Evolutionary conservation across 2,113 vertebrate species (phyloP).

Genomic region (Myiopsitta monachus): DNA sequence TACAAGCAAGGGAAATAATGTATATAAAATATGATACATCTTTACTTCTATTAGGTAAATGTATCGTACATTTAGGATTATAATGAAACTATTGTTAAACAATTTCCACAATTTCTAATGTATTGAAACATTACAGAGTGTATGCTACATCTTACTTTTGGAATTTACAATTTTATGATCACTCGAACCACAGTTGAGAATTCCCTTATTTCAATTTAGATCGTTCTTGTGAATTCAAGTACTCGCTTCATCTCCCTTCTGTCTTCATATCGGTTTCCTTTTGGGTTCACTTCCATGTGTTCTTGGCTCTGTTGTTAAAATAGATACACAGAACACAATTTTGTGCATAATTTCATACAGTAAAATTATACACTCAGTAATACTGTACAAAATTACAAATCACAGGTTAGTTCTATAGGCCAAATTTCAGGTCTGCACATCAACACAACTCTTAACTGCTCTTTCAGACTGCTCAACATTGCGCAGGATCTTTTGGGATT

Average conservation of each 20-base stretch:
- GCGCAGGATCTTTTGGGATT: neutral
- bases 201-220: constrained; percentile 40
- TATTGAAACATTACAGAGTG: neutral
- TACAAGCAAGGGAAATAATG: neutral
- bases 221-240: constrained; percentile 45
- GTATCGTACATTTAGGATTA: neutral
- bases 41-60: neutral
- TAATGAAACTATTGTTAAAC: neutral
- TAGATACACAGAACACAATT: neutral
- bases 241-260: constrained; percentile 24
- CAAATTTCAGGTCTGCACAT: neutral
- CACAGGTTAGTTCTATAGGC: neutral
- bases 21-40: neutral
- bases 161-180: constrained; percentile 48
- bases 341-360: neutral
- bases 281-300: constrained; percentile 59
- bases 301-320: constrained; percentile 66
- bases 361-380: neutral
- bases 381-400: neutral
- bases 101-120: neutral
- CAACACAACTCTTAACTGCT: neutral
- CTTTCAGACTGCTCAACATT: neutral
- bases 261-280: neutral
- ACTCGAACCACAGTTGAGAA: neutral
- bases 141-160: constrained; percentile 32